Evolutionary conservation across 2,888 invertebrate species (phyloP).

Genomic region (Rotaria socialis): DNA sequence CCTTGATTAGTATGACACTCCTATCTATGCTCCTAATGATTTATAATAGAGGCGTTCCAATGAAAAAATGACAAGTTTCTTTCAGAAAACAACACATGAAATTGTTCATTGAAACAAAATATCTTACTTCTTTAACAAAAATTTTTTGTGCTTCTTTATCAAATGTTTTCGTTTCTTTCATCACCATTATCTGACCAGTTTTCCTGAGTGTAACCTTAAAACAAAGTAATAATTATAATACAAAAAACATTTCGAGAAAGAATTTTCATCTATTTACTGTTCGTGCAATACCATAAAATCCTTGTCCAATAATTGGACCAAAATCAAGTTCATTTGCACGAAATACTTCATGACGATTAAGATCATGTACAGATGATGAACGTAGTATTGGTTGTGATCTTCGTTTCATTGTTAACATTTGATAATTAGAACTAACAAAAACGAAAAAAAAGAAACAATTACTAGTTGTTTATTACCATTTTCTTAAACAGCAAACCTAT

Average conservation of each 20-base stretch:
- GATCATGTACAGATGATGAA: slow-evolving; percentile 31
- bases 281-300: slow-evolving; percentile 81
- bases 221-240: slow-evolving; percentile 18
- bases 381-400: slow-evolving; percentile 9
- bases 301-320: slow-evolving; percentile 82
- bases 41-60: too few relatives aligned
- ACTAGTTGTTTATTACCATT: not conserved
- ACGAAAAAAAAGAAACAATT: not conserved
- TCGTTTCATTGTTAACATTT: not conserved
- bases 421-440: not conserved
- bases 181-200: slow-evolving; percentile 60
- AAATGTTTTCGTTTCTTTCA: slow-evolving; percentile 22
- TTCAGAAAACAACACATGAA: too few relatives aligned
- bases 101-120: not conserved
- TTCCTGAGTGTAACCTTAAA: slow-evolving; percentile 81
- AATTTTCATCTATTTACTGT: slow-evolving; percentile 51
- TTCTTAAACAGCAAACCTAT: not conserved
- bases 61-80: too few relatives aligned
- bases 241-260: not conserved
- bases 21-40: too few relatives aligned
- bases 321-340: slow-evolving; percentile 79
- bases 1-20: too few relatives aligned
- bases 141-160: slow-evolving; percentile 37
- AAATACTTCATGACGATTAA: slow-evolving; percentile 69
- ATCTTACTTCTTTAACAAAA: slow-evolving; percentile 29